A percentile compares a stretch with the other conserved stretches of the same genome.
These are phyloP conservation scores for Amblyornis subalaris DNA, from an alignment of 2,113 vertebrate genomes.

Conservation along the genomic window DNA sequence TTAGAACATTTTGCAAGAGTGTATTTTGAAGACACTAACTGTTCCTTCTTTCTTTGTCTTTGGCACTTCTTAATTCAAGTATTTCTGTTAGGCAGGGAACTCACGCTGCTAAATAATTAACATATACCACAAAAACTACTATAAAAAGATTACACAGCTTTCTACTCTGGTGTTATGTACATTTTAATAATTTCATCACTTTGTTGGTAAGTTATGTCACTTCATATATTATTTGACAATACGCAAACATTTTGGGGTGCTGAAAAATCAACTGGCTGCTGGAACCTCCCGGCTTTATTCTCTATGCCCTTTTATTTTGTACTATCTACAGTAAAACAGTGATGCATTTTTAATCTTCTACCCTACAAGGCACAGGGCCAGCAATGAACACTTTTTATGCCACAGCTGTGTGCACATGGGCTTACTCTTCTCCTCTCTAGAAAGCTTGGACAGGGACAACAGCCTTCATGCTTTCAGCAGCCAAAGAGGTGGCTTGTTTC, in stretches of 20 bases:
- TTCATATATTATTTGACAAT: background rate
- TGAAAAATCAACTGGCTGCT: background rate
- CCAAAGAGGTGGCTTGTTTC: background rate
- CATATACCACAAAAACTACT: background rate
- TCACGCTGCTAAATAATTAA: background rate
- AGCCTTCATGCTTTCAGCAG: background rate
- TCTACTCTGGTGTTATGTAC: background rate
- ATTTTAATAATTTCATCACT: background rate
- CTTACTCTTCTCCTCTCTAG: background rate
- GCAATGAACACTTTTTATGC: background rate
- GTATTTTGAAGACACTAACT: background rate
- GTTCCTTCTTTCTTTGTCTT: background rate
- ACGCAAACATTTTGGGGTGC: background rate
- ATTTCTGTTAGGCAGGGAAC: background rate
- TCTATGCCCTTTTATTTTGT: background rate
- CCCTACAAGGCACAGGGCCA: background rate
- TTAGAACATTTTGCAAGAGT: background rate
- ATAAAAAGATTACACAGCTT: background rate
- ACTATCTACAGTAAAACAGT: background rate
- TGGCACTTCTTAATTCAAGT: background rate
- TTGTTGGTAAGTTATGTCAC: background rate
- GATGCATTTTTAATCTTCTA: background rate
- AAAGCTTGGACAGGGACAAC: background rate
- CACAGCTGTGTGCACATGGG: rapidly evolving
- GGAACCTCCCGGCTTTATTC: background rate